Evolutionary conservation across 2,888 invertebrate genomes (phyloP).

Genomic region (Halocaridina rubra): DNA sequence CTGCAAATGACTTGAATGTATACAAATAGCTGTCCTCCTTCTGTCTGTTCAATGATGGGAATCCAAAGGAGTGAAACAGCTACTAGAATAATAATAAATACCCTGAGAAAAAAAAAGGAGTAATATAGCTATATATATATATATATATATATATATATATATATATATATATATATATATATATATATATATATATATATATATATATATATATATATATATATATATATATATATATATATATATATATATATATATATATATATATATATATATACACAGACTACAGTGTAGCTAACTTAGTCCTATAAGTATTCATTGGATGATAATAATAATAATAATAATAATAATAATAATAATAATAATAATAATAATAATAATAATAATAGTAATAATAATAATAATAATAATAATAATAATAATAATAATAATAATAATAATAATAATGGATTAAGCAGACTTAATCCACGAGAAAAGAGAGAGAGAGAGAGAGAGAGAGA

Average conservation of each 20-base stretch:
- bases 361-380: too few relatives aligned
- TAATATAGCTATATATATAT: background rate
- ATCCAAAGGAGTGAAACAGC: slow-evolving; percentile 69
- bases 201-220: background rate
- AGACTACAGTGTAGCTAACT: too few relatives aligned
- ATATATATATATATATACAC: background rate
- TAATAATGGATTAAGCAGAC: too few relatives aligned
- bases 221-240: background rate
- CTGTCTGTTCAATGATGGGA: slow-evolving; percentile 69
- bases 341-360: too few relatives aligned
- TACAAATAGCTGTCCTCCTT: slow-evolving; percentile 67
- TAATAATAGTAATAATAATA: too few relatives aligned
- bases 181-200: background rate
- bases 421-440: too few relatives aligned
- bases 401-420: too few relatives aligned
- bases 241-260: background rate
- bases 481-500: too few relatives aligned
- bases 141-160: background rate
- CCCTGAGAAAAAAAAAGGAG: slow-evolving; percentile 38
- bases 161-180: background rate
- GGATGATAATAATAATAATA: too few relatives aligned
- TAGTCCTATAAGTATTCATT: too few relatives aligned
- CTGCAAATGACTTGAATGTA: slow-evolving; percentile 66
- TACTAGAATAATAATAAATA: slow-evolving; percentile 69
- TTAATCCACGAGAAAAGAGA: too few relatives aligned